phyloP scores from a whole-genome alignment of 2,888 invertebrate species.

The Xestia rhomboidea region DNA sequence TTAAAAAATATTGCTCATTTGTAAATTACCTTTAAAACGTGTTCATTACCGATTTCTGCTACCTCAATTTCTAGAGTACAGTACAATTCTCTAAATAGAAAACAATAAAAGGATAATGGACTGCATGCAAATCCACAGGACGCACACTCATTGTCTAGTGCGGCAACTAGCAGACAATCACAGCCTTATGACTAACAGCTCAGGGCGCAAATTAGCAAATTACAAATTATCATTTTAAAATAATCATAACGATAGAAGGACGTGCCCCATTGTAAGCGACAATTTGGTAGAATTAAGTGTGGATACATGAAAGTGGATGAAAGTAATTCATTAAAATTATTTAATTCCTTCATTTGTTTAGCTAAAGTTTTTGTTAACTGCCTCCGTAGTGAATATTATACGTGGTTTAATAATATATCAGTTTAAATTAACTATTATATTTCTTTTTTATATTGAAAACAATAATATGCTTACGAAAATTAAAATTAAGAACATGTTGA shows the following conservation, averaged over 20 bases:
- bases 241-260: slow-evolving; percentile 34
- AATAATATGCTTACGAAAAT: neutral
- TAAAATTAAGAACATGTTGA: neutral
- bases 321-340: neutral
- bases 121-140: slow-evolving; percentile 63
- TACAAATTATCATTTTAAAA: slow-evolving; percentile 27
- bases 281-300: neutral
- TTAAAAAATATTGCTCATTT: neutral
- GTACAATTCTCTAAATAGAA: slow-evolving; percentile 49
- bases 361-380: neutral
- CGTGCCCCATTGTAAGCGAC: slow-evolving; percentile 39
- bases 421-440: neutral
- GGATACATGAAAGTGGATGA: neutral
- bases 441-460: neutral
- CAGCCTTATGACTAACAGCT: slow-evolving; percentile 31
- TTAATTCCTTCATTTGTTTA: neutral
- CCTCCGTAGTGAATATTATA: no score
- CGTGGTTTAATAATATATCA: neutral
- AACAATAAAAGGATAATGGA: slow-evolving; percentile 46
- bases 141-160: slow-evolving; percentile 44
- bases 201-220: slow-evolving; percentile 52
- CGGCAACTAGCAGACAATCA: slow-evolving; percentile 37
- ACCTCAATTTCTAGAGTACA: slow-evolving; percentile 31
- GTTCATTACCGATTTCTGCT: slow-evolving; percentile 3
- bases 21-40: no score